Conservation (phyloP, 2,888 invertebrate genomes). For the Melipona bicolor region DNA sequence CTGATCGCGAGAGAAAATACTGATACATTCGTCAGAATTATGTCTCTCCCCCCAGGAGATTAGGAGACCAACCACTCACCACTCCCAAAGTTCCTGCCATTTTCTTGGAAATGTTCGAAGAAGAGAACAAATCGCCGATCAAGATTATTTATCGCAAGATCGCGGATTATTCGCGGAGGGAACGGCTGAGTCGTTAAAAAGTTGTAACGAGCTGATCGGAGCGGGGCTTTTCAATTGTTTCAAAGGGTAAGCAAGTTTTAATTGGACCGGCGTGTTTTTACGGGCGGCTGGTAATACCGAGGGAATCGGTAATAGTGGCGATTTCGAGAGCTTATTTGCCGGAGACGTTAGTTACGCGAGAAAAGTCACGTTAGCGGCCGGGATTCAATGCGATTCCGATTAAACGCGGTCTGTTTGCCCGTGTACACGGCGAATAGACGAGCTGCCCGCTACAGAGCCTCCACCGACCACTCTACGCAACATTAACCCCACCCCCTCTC, state of each 20-base stretch:
- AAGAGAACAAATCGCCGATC: neutral
- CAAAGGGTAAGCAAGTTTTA: constrained; percentile 19
- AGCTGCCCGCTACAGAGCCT: constrained; percentile 27
- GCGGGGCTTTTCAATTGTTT: constrained; percentile 9
- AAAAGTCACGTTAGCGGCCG: constrained; percentile 36
- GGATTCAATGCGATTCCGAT: constrained; percentile 39
- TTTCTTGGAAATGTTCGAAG: neutral
- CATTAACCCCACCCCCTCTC: constrained; percentile 32
- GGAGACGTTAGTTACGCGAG: constrained; percentile 38
- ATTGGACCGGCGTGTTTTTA: constrained; percentile 31
- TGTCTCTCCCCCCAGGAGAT: too few species aligned
- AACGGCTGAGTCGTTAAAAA: constrained; percentile 8
- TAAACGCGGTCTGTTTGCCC: constrained; percentile 32
- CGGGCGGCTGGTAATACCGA: neutral
- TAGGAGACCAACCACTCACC: too few species aligned
- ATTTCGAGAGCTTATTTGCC: constrained; percentile 19
- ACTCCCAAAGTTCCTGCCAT: too few species aligned
- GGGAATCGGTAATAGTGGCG: constrained; percentile 22
- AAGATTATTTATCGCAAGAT: neutral
- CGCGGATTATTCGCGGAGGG: neutral
- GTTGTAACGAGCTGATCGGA: constrained; percentile 20
- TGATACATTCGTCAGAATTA: too few species aligned
- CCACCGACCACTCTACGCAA: constrained; percentile 22
- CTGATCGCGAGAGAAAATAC: too few species aligned
- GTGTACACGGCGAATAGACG: constrained; percentile 18